Base-by-base conservation (phyloP, 2,888 invertebrate species). In the Xestia ashworthii region DNA sequence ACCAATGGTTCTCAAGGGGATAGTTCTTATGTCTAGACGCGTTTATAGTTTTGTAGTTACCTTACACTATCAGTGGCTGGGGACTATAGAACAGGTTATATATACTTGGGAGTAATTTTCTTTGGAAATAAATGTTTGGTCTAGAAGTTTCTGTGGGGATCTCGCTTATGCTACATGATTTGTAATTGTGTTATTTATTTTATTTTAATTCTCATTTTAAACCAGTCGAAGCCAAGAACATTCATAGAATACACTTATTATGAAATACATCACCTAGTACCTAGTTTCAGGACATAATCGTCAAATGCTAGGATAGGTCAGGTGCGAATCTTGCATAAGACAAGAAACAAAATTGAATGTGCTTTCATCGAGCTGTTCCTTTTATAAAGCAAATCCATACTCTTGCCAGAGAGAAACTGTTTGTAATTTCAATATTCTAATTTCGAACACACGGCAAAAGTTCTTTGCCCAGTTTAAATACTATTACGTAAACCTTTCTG, bases 1-100 rank as follows among this genome's bases (percentile, higher is more conserved):
- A 38, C 22, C 85, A 80, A 38, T 68, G 83, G 69, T 69, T 81
- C 85, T 87, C 85, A 88, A 87, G 82, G 72, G 64, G 16, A 58
- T 62, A 46, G 25, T 67, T 55, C 38, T 76, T 6, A 32, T 19
- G 69, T 76, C 58, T 81, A 80, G 81, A 81, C 80, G 53, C 19
- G 60, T 46, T 69, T 64, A 69, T 75, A 68, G 5, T 25, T 32
- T 32, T 41, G 11, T 71, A 64, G n/a, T n/a, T 50, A n/a, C 3
- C 32, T 75, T 55, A 46, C 25, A 48, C 11, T 76, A 46, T 19
- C 38, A 65, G 38, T 19, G 32, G 32, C 44, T 74, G 32, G 50
- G 62, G 50, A 41, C 11, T 62, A 9, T 41, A 50, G 5, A 50
- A 53, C 9, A 62, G 8, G 22, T 16, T 8, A 38, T 38, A 50